Conservation (phyloP, 2,888 invertebrate genomes). For the Sacculina carcini region DNA sequence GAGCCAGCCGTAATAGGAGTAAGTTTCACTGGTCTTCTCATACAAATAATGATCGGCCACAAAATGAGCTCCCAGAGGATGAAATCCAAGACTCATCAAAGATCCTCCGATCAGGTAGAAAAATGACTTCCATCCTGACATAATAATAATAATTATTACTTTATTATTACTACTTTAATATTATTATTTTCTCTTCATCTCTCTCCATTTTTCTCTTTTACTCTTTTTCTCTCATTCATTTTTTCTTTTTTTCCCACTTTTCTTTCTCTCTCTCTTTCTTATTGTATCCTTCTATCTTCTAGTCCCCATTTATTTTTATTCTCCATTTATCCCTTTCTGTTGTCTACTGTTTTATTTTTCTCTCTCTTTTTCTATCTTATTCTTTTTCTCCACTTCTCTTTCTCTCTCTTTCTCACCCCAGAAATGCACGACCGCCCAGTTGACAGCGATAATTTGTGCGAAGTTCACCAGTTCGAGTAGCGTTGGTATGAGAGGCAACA, state of each 20-base stretch:
- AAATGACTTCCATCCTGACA: not conserved
- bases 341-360: not conserved
- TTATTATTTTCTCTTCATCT: not conserved
- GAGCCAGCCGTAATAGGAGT: slow-evolving; percentile 2
- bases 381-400: too few species aligned
- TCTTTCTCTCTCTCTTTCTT: slow-evolving; percentile 1
- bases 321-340: not conserved
- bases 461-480: not conserved
- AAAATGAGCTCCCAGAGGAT: not conserved
- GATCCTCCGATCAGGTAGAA: not conserved
- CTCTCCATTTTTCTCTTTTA: not conserved
- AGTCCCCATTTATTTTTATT: not conserved
- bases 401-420: not conserved
- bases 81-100: not conserved
- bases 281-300: not conserved
- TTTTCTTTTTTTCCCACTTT: not conserved
- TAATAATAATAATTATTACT: not conserved
- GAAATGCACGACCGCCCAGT: not conserved
- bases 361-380: not conserved
- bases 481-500: not conserved
- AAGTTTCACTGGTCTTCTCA: not conserved
- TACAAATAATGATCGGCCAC: not conserved
- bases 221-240: not conserved
- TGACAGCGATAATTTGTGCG: not conserved
- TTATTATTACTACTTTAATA: too few species aligned